Base-by-base conservation (phyloP, 2,888 invertebrate genomes). In the Lasioglossum calceatum region DNA sequence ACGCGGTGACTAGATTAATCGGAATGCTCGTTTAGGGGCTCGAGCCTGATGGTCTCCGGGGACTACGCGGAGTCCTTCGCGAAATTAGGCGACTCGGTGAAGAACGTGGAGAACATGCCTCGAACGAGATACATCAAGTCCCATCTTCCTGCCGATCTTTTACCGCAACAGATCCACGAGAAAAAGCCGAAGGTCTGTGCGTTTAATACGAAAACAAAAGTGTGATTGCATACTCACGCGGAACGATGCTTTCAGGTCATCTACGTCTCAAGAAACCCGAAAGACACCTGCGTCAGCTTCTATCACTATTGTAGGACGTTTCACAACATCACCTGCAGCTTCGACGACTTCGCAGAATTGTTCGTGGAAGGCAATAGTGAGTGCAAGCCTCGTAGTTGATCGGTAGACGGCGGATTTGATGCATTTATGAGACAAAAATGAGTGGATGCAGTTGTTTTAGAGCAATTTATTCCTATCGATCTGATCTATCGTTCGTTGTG, bases 251-350 rank as follows among this genome's bases (percentile, higher is more conserved):
- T 93, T 19, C 93, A 98, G 98, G 97, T 98, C 36, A 97, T 99
- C 87, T 99, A 99, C 95, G 97, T 98, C 1, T 97, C 98, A 0
- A 97, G 99, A 76, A 98, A 99, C 95, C 98, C 99, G 0, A 98
- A 98, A 95, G 99, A 99, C 94, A 97, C 98, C 93, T 97, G 97
- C 87, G 98, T 99, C 0, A 99, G 99, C 0, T 98, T 97, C 93
- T 99, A 97, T 94, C 97, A 98, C 95, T 98, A 98, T 95, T 98
- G 97, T 93, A 96, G 96, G 83, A 95, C 97, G 79, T 96, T 98
- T 64, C 97, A 98, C 91, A 96, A 96, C 83, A 92, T 96, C 77
- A 90, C 92, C 39, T 97, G 97, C 0, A 96, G 96, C 0, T 98
- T 98, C 89, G 97, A 98, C 70, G 97, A 98, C 82, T 98, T 98